Base-by-base conservation (phyloP, 2,113 vertebrate genomes). In the Motacilla tschutschensis region DNA sequence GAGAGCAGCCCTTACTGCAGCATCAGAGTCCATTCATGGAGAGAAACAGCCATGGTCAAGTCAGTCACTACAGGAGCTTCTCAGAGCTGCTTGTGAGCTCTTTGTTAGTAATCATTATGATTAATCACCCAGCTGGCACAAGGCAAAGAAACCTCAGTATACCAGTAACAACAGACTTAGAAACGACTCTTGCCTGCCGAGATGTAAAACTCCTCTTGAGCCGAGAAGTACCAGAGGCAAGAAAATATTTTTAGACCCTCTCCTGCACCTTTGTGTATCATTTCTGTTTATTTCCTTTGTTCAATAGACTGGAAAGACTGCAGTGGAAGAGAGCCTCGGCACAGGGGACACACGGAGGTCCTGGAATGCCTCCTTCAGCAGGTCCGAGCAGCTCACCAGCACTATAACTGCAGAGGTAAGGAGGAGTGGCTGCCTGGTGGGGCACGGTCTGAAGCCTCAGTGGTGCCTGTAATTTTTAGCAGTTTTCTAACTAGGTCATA, bases 281-380 rank as follows among this genome's bases (percentile, higher is more conserved):
- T 80, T 92, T 95, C 75, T 97, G 92, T 96, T 97, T 97, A 89
- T 97, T 96, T 96, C 96, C 95, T 97, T 96, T 96, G 90, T 94
- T 94, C 93, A 96, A 96, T 72, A 99, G 99, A 98, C 96, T 99
- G 99, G 99, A 98, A 98, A 96, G 98, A 99, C 94, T 97, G 93
- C 44, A 98, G 98, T 84, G 97, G 98, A 43, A 97, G 97, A 92
- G 98, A 98, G 93, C 95, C 97, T 76, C 96, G 97, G 94, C 98
- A 98, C 93, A 97, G 95, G 93, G 98, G 98, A 87, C 98, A 98
- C 95, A 98, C 97, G 22, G 98, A 99, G 94, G 97, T 97, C 79
- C 97, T 99, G 98, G 99, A 99, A 96, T 95, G 96, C 58, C 97
- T 99, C 74, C 97, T 99, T 62, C 98, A 99, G 96, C 98, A 98